A percentile compares a stretch with the other conserved stretches of the same genome.
These are phyloP conservation scores for cattle (Bos taurus) DNA, from an alignment of 2,113 vertebrate species.

Conservation along the genomic window ARS-UCD2.0 NC_037336.1:103434001-103434500, in stretches of 20 bases:
- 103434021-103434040: not conserved
- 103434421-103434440: too few species aligned
- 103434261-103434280: rapidly evolving
- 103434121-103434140: not conserved
- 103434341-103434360: too few species aligned
- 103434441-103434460: too few species aligned
- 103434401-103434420: too few species aligned
- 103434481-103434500: too few species aligned
- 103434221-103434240: not conserved
- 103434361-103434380: too few species aligned
- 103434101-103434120: not conserved
- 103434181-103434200: not conserved
- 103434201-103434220: rapidly evolving
- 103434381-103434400: too few species aligned
- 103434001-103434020: not conserved
- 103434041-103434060: too few species aligned
- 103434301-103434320: too few species aligned
- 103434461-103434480: too few species aligned
- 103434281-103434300: rapidly evolving
- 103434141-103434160: not conserved
- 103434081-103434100: not conserved
- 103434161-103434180: not conserved
- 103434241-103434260: rapidly evolving
- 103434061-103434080: not conserved
- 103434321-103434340: too few species aligned